Conservation (phyloP, 2,113 vertebrate genomes). For the Hypanus sabinus region DNA sequence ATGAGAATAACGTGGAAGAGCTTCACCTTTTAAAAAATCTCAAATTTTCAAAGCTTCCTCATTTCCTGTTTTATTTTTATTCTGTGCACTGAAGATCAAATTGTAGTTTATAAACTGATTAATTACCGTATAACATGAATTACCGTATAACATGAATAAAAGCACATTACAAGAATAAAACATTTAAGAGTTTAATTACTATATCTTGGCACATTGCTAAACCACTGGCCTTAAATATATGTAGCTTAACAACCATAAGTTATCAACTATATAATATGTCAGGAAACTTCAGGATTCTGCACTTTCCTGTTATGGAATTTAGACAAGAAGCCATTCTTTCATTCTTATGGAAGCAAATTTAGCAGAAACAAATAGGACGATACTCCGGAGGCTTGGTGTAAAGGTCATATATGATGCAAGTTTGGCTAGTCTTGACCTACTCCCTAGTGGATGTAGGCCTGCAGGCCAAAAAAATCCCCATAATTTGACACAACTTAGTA, state of each 20-base stretch:
- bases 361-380: background rate
- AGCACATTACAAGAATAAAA: background rate
- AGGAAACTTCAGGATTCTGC: background rate
- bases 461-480: background rate
- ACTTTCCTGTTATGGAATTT: too few species aligned
- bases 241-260: background rate
- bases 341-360: too few species aligned
- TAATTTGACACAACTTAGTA: background rate
- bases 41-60: background rate
- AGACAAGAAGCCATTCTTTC: background rate
- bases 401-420: background rate
- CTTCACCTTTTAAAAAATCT: background rate
- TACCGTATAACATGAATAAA: background rate
- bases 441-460: background rate
- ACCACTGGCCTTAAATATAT: slow-evolving; percentile 10
- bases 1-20: slow-evolving; percentile 40
- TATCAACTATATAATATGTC: background rate
- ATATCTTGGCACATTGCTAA: background rate
- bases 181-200: background rate
- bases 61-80: background rate
- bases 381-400: background rate
- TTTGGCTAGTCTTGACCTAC: background rate
- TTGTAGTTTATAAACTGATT: background rate
- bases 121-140: background rate
- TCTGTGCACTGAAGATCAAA: background rate